Evolutionary conservation across 2,797 vertebrate genomes (phyloP).

Genomic region (Cetoscarus ocellatus): DNA sequence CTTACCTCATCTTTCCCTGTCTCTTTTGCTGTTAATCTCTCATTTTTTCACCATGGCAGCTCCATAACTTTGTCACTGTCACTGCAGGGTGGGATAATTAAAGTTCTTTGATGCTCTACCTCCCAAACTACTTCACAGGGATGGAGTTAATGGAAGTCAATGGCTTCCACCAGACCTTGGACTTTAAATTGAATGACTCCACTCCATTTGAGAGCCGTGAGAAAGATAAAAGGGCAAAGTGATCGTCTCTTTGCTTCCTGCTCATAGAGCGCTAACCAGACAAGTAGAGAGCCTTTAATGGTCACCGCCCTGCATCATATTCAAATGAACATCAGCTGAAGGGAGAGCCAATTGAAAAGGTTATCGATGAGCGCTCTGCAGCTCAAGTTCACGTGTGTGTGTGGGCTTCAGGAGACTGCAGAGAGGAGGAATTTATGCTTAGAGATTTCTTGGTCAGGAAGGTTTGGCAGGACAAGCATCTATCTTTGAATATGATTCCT

Average conservation of each 20-base stretch:
- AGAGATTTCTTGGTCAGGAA: constrained; percentile 26
- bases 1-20: constrained; percentile 15
- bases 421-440: constrained; percentile 21
- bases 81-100: constrained; percentile 66
- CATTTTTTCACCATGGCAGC: constrained; percentile 13
- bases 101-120: constrained; percentile 71
- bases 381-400: constrained; percentile 16
- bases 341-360: constrained; percentile 40
- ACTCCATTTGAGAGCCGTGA: constrained; percentile 71
- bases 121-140: constrained; percentile 65
- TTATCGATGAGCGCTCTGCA: constrained; percentile 18
- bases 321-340: constrained; percentile 47
- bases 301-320: constrained; percentile 54
- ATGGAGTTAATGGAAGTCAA: constrained; percentile 72
- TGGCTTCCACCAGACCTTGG: constrained; percentile 62
- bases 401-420: constrained; percentile 4
- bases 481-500: constrained; percentile 2
- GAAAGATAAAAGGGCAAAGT: constrained; percentile 70
- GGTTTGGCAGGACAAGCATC: constrained; percentile 35
- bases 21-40: constrained; percentile 22
- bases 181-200: constrained; percentile 78
- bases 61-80: constrained; percentile 57
- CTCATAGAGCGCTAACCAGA: constrained; percentile 63
- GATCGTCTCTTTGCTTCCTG: constrained; percentile 64
- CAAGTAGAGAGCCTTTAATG: constrained; percentile 59